Evolutionary conservation across 2,888 invertebrate species (phyloP).

Genomic region (Calliopum simillimum): DNA sequence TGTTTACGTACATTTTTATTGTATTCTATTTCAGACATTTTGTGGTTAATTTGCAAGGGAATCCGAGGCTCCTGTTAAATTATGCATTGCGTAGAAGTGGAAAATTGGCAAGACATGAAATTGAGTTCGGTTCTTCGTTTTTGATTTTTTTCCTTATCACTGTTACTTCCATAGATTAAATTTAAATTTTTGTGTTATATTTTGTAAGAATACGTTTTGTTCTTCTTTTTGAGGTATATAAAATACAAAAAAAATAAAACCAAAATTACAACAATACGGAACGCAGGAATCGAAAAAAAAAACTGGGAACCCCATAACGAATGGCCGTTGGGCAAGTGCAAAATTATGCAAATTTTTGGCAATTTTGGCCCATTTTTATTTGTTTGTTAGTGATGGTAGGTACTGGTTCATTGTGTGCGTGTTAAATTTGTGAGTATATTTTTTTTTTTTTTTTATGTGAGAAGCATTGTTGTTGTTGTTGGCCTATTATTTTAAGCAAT

Average conservation of each 20-base stretch:
- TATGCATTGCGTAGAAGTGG: background rate
- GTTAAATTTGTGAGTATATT: constrained; percentile 3
- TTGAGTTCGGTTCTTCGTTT: background rate
- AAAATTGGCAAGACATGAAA: background rate
- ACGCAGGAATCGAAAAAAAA: background rate
- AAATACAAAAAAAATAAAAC: background rate
- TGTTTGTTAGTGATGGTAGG: background rate
- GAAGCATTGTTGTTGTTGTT: background rate
- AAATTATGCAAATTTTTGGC: background rate
- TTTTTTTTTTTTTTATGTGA: background rate
- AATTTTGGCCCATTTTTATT: constrained; percentile 17
- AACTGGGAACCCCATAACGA: background rate
- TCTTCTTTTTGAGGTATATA: background rate
- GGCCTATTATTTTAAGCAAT: constrained; percentile 7
- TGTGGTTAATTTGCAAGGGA: constrained; percentile 20
- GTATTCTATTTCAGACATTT: background rate
- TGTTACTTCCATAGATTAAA: background rate
- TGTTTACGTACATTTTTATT: constrained; percentile 4
- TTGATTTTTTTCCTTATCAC: background rate
- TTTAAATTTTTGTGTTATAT: background rate
- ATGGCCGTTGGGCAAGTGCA: background rate
- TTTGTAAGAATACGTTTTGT: background rate
- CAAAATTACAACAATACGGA: too few relatives aligned
- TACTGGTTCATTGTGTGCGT: background rate
- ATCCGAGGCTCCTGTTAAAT: constrained; percentile 7